Conservation (phyloP, 2,797 vertebrate species). For the Catostomus latipinnis region DNA sequence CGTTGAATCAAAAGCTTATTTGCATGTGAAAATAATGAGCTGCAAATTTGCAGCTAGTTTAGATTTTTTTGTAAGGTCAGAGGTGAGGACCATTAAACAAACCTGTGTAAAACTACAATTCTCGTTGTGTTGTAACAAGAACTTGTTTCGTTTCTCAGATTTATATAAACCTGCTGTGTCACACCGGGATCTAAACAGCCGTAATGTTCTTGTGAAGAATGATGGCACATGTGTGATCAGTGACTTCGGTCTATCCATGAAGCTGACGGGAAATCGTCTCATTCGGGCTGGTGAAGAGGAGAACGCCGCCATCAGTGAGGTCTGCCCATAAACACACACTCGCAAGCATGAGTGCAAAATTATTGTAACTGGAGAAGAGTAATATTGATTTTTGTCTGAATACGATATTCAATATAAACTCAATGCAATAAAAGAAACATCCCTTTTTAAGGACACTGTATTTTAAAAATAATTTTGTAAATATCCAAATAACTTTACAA, state of each 20-base stretch:
- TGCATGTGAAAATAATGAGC: too few species aligned
- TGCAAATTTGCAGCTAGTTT: too few species aligned
- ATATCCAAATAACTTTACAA: too few species aligned
- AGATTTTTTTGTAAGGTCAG: too few species aligned
- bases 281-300: slow-evolving; percentile 90
- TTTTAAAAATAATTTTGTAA: too few species aligned
- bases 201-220: slow-evolving; percentile 90
- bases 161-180: slow-evolving; percentile 93
- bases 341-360: too few species aligned
- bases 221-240: slow-evolving; percentile 91
- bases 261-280: slow-evolving; percentile 85
- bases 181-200: slow-evolving; percentile 93
- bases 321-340: slow-evolving; percentile 60
- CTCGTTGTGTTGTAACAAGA: neutral
- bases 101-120: neutral
- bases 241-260: slow-evolving; percentile 95
- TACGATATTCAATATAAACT: too few species aligned
- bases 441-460: too few species aligned
- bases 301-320: slow-evolving; percentile 94
- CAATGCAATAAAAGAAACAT: too few species aligned
- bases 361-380: neutral
- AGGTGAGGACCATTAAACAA: neutral
- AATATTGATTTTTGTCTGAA: too few species aligned
- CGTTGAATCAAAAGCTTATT: too few species aligned
- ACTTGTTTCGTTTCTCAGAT: slow-evolving; percentile 72